Percentiles rank a stretch among this genome's conserved stretches.
phyloP scores from a whole-genome alignment of 2,797 vertebrate genomes.

The Pantherophis alleghaniensis region DNA sequence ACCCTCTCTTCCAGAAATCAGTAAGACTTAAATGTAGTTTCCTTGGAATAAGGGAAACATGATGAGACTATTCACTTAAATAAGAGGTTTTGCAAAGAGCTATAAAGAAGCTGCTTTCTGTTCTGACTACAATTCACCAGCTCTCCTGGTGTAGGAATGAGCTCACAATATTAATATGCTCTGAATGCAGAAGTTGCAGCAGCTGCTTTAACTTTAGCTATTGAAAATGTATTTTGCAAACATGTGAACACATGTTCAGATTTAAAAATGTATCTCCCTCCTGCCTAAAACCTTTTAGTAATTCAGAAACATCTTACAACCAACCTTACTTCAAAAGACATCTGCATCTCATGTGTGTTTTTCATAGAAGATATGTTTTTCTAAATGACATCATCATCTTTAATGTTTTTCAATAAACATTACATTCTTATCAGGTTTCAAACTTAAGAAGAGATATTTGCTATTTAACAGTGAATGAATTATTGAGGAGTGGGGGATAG shows the following conservation, averaged over 20 bases:
- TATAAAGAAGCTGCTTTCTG: accelerated
- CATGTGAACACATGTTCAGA: neutral
- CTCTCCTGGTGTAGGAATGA: neutral
- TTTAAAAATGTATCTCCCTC: neutral
- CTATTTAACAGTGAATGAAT: neutral
- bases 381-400: neutral
- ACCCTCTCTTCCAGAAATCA: neutral
- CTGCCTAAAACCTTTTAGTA: neutral
- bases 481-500: neutral
- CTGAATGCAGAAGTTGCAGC: neutral
- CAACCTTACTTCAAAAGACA: neutral
- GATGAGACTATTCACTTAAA: neutral
- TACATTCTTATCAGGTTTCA: neutral
- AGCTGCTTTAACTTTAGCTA: slow-evolving; percentile 8
- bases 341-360: neutral
- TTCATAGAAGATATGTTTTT: neutral
- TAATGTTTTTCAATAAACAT: neutral
- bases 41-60: neutral
- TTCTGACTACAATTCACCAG: neutral
- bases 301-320: neutral
- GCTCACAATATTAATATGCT: neutral
- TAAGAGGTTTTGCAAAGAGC: neutral
- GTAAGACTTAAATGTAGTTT: neutral
- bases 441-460: neutral
- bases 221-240: neutral